phyloP scores from a whole-genome alignment of 1,140 invertebrate genomes.

The Penaeus vannamei region DNA sequence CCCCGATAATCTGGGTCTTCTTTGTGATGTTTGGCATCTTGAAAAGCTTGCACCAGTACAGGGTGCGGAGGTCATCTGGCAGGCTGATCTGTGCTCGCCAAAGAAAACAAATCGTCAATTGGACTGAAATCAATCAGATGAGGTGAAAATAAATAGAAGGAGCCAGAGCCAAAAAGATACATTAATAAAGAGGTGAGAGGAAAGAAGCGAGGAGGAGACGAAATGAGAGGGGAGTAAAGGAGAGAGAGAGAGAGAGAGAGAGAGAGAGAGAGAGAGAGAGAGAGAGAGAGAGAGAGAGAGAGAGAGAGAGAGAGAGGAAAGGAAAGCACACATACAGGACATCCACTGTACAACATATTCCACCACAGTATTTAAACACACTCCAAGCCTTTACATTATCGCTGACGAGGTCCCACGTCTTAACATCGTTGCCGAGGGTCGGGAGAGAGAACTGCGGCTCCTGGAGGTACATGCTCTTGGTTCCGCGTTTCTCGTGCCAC shows the following conservation, averaged over 20 bases:
- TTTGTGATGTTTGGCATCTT: conserved; percentile 18
- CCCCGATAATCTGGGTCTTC: conserved; percentile 40
- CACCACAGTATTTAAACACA: not conserved
- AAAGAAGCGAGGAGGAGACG: not conserved
- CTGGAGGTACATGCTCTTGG: conserved; percentile 42
- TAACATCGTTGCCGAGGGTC: not conserved
- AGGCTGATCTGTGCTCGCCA: not conserved
- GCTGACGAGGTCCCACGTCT: not conserved
- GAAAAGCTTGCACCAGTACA: conserved; percentile 42
- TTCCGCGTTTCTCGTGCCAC: not conserved
- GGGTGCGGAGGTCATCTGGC: conserved; percentile 31
- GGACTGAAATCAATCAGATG: not conserved
- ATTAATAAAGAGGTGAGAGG: no score
- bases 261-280: not conserved
- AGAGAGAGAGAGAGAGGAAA: not conserved
- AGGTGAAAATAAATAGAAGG: not conserved
- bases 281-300: not conserved
- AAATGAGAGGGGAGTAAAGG: not conserved
- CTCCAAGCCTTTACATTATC: conserved; percentile 1
- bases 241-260: not conserved
- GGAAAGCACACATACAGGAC: not conserved
- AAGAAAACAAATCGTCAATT: not conserved
- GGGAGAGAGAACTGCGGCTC: conserved; percentile 10
- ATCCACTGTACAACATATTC: not conserved
- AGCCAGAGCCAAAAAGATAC: not conserved